phyloP scores from a whole-genome alignment of 2,113 vertebrate species.

The Otus sunia region DNA sequence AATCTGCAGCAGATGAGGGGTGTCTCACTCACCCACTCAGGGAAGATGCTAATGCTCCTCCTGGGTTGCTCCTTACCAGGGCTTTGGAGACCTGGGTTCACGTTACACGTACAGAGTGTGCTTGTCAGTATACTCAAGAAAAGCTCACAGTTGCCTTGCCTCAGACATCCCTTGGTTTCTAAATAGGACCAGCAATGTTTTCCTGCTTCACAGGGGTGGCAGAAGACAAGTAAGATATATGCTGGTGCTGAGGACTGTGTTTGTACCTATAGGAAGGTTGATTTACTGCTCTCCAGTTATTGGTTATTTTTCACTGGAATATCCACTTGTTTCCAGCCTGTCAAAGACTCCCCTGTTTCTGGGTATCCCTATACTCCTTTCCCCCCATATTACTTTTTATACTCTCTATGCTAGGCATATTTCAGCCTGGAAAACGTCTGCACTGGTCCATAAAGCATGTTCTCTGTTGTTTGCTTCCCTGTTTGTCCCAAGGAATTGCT shows the following conservation, averaged over 20 bases:
- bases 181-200: neutral
- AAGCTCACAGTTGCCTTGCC: neutral
- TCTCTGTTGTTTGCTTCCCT: neutral
- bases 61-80: neutral
- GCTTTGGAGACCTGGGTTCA: neutral
- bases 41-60: neutral
- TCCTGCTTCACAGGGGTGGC: neutral
- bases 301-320: neutral
- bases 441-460: neutral
- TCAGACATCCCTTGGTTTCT: neutral
- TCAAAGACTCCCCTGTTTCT: neutral
- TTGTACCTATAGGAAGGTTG: neutral
- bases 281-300: neutral
- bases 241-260: neutral
- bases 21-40: neutral
- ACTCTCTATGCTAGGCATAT: neutral
- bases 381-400: neutral
- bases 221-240: neutral
- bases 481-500: neutral
- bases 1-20: neutral
- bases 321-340: neutral
- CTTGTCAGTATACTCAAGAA: neutral
- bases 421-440: neutral
- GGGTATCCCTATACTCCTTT: neutral
- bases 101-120: fast-evolving